Evolutionary conservation across 2,797 vertebrate genomes (phyloP), one percentile per base, ranked within the genome.

Genomic region (Eulemur rubriventer): DNA sequence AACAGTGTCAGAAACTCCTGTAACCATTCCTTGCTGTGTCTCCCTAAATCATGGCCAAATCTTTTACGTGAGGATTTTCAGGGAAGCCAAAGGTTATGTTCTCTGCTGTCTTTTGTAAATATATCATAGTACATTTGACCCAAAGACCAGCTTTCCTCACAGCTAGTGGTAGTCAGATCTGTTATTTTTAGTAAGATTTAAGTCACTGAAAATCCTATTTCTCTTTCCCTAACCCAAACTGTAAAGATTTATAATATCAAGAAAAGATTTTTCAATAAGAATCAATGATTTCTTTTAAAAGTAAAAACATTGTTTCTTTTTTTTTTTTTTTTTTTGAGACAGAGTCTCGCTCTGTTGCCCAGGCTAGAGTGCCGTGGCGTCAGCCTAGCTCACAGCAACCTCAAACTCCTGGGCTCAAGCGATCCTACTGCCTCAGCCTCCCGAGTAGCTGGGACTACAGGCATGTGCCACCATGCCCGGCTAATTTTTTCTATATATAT

Each of bases 31-130:
- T 83, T 89, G 65, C 81, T 63, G 72, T 1, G 20, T 96, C 88
- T 93, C 59, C 72, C 91, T 97, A 98, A 98, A 98, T 98, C 95
- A 98, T 82, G 96, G 83, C 69, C 91, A 89, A 95, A 93, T 95
- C 28, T 95, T 97, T 97, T 95, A 97, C 89, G 92, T 78, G 93
- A 98, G 86, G 89, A 95, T 92, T 96, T 96, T 82, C 92, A 97
- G 97, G 95, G 96, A 97, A 98, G 91, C 75, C 0, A 38, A 97
- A 98, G 95, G 91, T 95, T 97, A 94, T 97, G 89, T 97, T 97
- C 93, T 96, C 96, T 90, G 61, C 84, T 98, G 98, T 97, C 94
- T 97, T 98, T 97, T 95, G 78, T 97, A 98, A 97, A 96, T 97
- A 97, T n/a, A 76, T 96, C 97, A 96, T 92, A 96, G 87, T 73